Evolutionary conservation across 2,888 invertebrate genomes (phyloP), one percentile per base, ranked within the genome.

Genomic region (Aphodius sticticus): DNA sequence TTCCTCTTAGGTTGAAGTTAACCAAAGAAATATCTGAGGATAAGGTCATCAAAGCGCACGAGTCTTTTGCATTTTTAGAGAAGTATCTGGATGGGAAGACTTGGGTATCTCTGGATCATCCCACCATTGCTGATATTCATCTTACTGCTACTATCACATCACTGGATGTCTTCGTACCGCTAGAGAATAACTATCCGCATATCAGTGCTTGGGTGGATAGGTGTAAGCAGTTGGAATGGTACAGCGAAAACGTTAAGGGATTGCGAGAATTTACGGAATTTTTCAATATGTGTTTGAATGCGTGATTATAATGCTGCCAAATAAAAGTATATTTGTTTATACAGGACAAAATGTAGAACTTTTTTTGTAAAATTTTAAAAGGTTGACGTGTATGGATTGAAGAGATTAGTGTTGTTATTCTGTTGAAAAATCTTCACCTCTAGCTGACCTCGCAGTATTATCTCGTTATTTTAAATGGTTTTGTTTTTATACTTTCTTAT

Each of bases 71-170:
- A 1, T 89, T 90, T 79, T 77, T 92, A 38, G 92, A 92, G 82
- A 85, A 84, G 3, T 91, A 90, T 81, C 87, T 92, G 0, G 86
- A 86, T 6, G 88, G 87, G 2, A 87, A 89, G 0, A 87, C 90
- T 69, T 93, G 90, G 87, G 86, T 92, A 76, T 91, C 92, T 16
- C 91, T 90, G 0, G 88, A 91, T 76, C 84, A 88, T 15, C 84
- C 91, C 76, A 92, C 92, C 6, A 87, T 92, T 76, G 92, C 92
- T 12, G 92, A 92, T 84, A 86, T 92, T 70, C 88, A 89, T 12
- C 86, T 90, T 26, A 87, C 89, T 9, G 85, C 90, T 12, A 86
- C 87, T 0, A 82, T 89, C 2, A 84, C 88, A 0, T 84, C 86
- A 6, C 79, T 88, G 6, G 82, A 84, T 9, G 83, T 86, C 72